Base-by-base conservation (phyloP, 2,888 invertebrate genomes). In the Archips xylosteana region DNA sequence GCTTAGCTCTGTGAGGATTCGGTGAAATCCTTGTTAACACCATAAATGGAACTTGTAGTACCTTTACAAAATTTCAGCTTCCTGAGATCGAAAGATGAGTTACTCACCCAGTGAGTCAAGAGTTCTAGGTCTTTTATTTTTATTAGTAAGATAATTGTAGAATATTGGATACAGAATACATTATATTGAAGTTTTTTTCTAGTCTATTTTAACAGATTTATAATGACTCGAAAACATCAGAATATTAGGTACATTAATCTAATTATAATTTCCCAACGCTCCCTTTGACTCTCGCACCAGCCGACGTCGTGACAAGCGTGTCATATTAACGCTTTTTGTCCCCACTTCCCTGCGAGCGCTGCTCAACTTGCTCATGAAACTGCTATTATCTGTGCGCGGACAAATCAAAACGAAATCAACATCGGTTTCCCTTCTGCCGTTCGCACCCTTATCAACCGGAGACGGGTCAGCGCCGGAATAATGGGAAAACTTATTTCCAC, bases 371-470 rank as follows among this genome's bases (percentile, higher is more conserved):
- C 85, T 92, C 87, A 91, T 92, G 85, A 92, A 92, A 91, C 86
- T 86, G 85, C 85, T 88, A 91, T 92, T 91, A 92, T 92, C 88
- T 86, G 82, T 77, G 83, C 82, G 87, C 81, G 89, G 87, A 89
- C 86, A 85, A 91, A 93, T 94, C 92, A 92, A 94, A 94, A 89
- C 82, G 85, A 89, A 92, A 93, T 94, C 92, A 92, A 87, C 92
- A 91, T 92, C 86, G 88, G 89, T 91, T 92, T 74, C 69, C 69
- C 69, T 89, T 90, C 87, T 87, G 89, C 85, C 87, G 80, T 86
- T 86, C 84, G 82, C 87, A 89, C 92, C 90, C 92, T 91, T 92
- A 90, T 92, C 91, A 91, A 87, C 61, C 54, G 81, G 84, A 83
- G 87, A 87, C 85, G 87, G 88, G 88, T 88, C 89, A 87, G 87